phyloP scores from a whole-genome alignment of 2,888 invertebrate species.

The Mesorhabditis belari region DNA sequence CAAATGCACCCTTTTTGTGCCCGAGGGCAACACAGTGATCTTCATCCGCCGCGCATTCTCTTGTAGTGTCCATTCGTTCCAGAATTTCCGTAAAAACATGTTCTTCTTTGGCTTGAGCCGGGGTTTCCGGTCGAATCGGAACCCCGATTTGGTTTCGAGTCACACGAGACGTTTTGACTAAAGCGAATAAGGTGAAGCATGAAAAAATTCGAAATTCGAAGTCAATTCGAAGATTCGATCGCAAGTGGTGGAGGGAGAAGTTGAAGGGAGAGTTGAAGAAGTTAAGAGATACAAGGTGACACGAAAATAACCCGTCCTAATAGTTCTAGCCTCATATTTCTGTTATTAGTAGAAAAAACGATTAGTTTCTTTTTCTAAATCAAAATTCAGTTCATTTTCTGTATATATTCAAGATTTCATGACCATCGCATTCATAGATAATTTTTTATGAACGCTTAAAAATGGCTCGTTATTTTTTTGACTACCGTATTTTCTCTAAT shows the following conservation, averaged over 20 bases:
- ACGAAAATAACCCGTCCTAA: no score
- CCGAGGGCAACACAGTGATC: conserved; percentile 37
- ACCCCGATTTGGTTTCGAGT: no score
- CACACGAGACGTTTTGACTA: not conserved
- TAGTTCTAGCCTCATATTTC: not conserved
- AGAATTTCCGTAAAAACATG: conserved; percentile 49
- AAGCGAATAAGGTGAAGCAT: not conserved
- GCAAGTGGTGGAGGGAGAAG: not conserved
- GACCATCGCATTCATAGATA: no score
- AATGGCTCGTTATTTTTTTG: no score
- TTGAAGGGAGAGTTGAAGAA: not conserved
- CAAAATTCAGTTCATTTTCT: no score
- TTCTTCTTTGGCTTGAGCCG: no score
- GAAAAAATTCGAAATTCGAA: not conserved
- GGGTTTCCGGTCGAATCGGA: no score
- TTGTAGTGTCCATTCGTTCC: conserved; percentile 48
- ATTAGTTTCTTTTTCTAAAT: no score
- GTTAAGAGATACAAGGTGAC: no score
- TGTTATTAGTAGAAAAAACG: not conserved
- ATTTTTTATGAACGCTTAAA: no score
- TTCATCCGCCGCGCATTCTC: conserved; percentile 42
- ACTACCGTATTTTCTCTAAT: no score
- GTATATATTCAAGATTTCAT: no score
- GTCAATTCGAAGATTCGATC: not conserved
- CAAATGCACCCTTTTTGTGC: conserved; percentile 38